phyloP scores from a whole-genome alignment of 2,113 vertebrate genomes.

The Pygoscelis adeliae region DNA sequence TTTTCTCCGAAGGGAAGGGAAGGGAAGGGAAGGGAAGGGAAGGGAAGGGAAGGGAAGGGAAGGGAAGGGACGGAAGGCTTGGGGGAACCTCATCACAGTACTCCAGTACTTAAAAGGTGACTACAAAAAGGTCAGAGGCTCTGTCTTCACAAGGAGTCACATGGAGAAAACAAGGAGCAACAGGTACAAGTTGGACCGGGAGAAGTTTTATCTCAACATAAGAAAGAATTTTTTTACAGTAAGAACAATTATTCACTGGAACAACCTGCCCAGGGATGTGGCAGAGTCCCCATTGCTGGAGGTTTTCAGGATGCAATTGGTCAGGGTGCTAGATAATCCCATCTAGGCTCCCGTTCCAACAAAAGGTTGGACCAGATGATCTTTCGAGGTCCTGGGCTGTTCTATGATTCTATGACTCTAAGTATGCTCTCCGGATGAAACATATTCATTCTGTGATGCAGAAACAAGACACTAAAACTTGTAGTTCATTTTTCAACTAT shows the following conservation, averaged over 20 bases:
- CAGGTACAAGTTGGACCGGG: background rate
- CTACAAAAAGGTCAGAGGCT: background rate
- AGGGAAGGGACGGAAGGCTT: background rate
- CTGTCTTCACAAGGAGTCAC: background rate
- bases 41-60: too few species aligned
- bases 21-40: background rate
- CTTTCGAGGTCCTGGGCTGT: background rate
- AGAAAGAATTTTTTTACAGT: background rate
- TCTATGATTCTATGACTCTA: background rate
- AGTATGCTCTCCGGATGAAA: background rate
- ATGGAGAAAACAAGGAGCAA: background rate
- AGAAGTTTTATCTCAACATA: accelerated
- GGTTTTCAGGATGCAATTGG: background rate
- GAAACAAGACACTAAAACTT: background rate
- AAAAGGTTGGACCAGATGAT: background rate
- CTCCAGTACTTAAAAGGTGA: background rate
- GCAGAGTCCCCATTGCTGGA: background rate
- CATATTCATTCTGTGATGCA: background rate
- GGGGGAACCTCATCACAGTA: background rate
- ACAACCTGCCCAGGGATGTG: background rate
- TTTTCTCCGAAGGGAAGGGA: background rate
- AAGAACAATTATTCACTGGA: background rate
- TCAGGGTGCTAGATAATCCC: background rate
- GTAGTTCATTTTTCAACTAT: background rate
- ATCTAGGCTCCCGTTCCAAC: background rate